A percentile compares a stretch with the other conserved stretches of the same genome.
Evolutionary conservation across 2,888 invertebrate genomes (phyloP).

Genomic region (Ferrisia virgata): DNA sequence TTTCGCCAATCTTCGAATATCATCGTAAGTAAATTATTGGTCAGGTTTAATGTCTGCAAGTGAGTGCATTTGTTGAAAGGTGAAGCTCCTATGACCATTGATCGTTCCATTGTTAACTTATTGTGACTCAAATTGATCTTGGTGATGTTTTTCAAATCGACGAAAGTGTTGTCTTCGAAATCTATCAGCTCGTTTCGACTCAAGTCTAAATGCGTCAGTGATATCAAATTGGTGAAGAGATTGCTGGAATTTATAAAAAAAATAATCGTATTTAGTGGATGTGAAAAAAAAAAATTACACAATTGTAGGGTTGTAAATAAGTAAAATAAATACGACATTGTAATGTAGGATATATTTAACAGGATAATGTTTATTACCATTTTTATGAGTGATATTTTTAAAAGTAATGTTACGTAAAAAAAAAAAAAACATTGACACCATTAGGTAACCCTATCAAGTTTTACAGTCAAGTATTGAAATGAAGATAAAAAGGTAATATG

Average conservation of each 20-base stretch:
- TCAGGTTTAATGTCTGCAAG: constrained; percentile 56
- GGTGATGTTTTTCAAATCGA: constrained; percentile 49
- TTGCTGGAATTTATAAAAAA: constrained; percentile 58
- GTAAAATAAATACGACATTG: too few species aligned
- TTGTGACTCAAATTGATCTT: background rate
- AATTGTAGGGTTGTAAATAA: too few species aligned
- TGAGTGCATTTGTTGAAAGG: constrained; percentile 54
- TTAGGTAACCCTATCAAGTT: too few species aligned
- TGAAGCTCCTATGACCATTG: constrained; percentile 49
- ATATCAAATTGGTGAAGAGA: constrained; percentile 60
- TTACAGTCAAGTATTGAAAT: too few species aligned
- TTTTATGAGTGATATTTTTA: too few species aligned
- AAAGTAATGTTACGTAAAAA: too few species aligned
- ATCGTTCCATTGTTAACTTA: background rate
- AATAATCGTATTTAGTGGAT: background rate
- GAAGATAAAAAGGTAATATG: too few species aligned
- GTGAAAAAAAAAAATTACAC: too few species aligned
- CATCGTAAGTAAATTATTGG: constrained; percentile 51
- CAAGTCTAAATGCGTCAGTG: constrained; percentile 54
- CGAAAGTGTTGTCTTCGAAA: constrained; percentile 40
- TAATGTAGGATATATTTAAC: too few species aligned
- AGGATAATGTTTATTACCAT: too few species aligned
- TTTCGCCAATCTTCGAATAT: constrained; percentile 7
- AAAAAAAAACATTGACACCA: too few species aligned
- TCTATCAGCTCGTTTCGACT: constrained; percentile 48